A percentile compares a stretch with the other conserved stretches of the same genome.
These are phyloP conservation scores for Cyclopterus lumpus DNA, from an alignment of 2,797 vertebrate genomes.

Conservation along the genomic window DNA sequence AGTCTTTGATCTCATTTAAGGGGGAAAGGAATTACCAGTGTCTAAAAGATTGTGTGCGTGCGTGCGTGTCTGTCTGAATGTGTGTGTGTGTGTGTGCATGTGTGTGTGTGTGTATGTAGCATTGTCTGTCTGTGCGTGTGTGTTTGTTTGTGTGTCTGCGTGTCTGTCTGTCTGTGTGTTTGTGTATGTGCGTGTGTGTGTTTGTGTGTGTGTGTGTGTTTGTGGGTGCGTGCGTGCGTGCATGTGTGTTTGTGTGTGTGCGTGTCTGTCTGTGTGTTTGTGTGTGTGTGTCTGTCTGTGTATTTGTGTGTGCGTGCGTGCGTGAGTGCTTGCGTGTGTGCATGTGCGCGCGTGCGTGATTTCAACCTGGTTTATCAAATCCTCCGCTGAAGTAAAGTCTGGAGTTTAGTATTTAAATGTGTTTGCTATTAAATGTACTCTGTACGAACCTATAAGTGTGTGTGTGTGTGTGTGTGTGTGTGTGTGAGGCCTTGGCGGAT, in stretches of 20 bases:
- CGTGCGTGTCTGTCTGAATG: conserved; percentile 22
- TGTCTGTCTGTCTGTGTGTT: no score
- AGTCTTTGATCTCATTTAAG: conserved; percentile 75
- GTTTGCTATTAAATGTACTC: conserved; percentile 24
- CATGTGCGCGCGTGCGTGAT: conserved; percentile 10
- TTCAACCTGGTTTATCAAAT: conserved; percentile 62
- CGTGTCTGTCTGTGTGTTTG: conserved; percentile 17
- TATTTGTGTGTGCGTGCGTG: conserved; percentile 31
- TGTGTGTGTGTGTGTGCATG: conserved; percentile 31
- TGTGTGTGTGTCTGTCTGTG: conserved; percentile 23
- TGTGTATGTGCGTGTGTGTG: conserved; percentile 15
- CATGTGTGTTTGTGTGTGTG: conserved; percentile 19
- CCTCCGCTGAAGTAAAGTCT: conserved; percentile 46
- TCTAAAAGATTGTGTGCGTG: background rate
- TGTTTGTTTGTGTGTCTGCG: no score
- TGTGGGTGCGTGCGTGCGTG: conserved; percentile 13
- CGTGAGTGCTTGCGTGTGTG: no score
- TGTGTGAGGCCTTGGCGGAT: conserved; percentile 57
- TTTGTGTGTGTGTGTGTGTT: background rate
- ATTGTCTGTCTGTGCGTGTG: conserved; percentile 30
- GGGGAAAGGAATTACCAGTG: conserved; percentile 62
- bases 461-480: background rate
- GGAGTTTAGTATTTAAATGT: conserved; percentile 39
- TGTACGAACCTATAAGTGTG: conserved; percentile 2
- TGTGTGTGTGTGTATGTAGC: no score